A percentile compares a stretch with the other conserved stretches of the same genome.
These are phyloP conservation scores for Peromyscus eremicus DNA, from an alignment of 2,797 vertebrate genomes.

Conservation along the genomic window DNA sequence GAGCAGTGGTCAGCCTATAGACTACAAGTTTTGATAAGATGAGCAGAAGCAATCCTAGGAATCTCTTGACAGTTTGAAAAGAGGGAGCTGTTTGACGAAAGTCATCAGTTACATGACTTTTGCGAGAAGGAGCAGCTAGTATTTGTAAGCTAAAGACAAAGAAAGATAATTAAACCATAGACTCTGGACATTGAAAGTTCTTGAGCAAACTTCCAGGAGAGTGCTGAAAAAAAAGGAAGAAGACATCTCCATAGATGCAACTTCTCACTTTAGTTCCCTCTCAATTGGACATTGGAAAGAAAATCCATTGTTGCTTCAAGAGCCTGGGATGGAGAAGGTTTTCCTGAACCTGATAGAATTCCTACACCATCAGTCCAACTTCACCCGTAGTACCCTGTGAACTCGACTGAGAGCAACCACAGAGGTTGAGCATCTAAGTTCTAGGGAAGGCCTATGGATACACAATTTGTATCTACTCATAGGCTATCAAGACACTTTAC, in stretches of 20 bases:
- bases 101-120: neutral
- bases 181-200: accelerated
- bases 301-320: neutral
- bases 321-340: neutral
- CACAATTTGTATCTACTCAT: neutral
- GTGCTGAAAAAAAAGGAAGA: neutral
- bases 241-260: accelerated
- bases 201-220: neutral
- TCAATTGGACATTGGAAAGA: neutral
- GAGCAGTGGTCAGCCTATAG: neutral
- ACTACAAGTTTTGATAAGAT: neutral
- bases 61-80: neutral
- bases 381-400: no score
- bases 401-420: neutral
- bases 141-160: neutral
- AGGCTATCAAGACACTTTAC: neutral
- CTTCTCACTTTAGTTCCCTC: neutral
- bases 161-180: neutral
- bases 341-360: neutral
- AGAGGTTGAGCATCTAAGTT: neutral
- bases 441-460: neutral
- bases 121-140: neutral
- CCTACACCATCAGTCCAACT: neutral
- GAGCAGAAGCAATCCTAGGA: neutral
- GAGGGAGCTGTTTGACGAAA: neutral